Conservation (phyloP, 64 coral and sea anemone species). For the Pachyseris speciosa region DNA sequence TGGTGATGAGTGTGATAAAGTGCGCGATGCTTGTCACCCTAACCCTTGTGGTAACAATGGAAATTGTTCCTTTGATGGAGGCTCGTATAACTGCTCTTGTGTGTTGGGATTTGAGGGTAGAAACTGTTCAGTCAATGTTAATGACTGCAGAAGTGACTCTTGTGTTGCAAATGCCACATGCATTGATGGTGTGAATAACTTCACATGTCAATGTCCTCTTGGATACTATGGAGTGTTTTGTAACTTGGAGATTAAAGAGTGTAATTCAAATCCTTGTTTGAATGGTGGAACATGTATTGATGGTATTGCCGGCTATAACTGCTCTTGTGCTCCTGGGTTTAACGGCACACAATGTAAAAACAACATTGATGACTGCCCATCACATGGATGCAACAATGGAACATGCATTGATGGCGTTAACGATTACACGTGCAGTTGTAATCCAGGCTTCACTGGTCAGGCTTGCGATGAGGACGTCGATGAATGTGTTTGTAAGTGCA, state of each 20-base stretch:
- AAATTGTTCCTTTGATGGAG: not conserved
- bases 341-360: conserved; percentile 20
- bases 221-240: conserved; percentile 70
- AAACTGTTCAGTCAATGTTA: conserved; percentile 1
- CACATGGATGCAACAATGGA: not conserved
- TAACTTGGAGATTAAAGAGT: conserved; percentile 14
- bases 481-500: conserved; percentile 8
- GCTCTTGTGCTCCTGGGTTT: not conserved
- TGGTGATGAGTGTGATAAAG: not conserved
- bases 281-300: not conserved
- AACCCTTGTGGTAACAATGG: not conserved
- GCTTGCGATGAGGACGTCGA: not conserved
- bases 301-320: not conserved
- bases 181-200: conserved; percentile 79
- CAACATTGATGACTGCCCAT: not conserved
- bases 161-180: conserved; percentile 84
- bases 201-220: conserved; percentile 73
- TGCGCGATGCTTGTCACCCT: not conserved
- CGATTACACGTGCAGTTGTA: not conserved
- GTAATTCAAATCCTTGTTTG: not conserved
- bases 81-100: not conserved
- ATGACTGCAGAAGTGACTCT: conserved; percentile 67
- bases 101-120: conserved; percentile 6
- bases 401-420: not conserved
- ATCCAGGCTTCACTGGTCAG: conserved; percentile 21